phyloP scores from a whole-genome alignment of 2,888 invertebrate genomes.

The Venustoraphidia nigricollis region DNA sequence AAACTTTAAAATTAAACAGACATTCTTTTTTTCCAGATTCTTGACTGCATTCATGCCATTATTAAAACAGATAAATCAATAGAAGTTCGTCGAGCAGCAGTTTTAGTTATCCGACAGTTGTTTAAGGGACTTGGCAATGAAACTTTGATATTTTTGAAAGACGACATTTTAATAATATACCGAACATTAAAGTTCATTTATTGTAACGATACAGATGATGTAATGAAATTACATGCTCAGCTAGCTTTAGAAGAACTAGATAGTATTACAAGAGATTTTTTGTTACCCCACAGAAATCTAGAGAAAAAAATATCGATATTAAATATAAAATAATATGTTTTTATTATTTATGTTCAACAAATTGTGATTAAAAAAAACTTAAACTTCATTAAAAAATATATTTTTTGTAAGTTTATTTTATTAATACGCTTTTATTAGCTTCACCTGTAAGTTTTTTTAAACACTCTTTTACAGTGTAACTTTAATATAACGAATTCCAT shows the following conservation, averaged over 20 bases:
- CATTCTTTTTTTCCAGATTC: constrained; percentile 37
- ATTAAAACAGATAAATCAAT: constrained; percentile 52
- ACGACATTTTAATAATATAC: constrained; percentile 52
- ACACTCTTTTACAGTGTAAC: no score
- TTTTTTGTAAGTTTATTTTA: no score
- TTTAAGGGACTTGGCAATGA: constrained; percentile 61
- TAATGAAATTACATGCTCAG: constrained; percentile 58
- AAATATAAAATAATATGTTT: constrained; percentile 1
- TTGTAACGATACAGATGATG: constrained; percentile 46
- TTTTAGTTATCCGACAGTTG: constrained; percentile 57
- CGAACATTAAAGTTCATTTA: constrained; percentile 50
- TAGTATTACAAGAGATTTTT: constrained; percentile 42
- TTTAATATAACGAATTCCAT: no score
- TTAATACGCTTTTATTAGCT: no score
- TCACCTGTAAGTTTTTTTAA: no score
- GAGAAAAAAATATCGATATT: constrained; percentile 34
- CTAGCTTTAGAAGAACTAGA: constrained; percentile 64
- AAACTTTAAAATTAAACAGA: not conserved
- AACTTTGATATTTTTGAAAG: constrained; percentile 46
- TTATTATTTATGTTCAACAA: no score
- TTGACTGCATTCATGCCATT: constrained; percentile 51
- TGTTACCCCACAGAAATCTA: constrained; percentile 39
- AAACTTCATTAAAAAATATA: no score
- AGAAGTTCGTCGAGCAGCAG: constrained; percentile 64
- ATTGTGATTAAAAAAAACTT: no score